phyloP scores from a whole-genome alignment of 2,113 vertebrate genomes.

The Carettochelys insculpta region DNA sequence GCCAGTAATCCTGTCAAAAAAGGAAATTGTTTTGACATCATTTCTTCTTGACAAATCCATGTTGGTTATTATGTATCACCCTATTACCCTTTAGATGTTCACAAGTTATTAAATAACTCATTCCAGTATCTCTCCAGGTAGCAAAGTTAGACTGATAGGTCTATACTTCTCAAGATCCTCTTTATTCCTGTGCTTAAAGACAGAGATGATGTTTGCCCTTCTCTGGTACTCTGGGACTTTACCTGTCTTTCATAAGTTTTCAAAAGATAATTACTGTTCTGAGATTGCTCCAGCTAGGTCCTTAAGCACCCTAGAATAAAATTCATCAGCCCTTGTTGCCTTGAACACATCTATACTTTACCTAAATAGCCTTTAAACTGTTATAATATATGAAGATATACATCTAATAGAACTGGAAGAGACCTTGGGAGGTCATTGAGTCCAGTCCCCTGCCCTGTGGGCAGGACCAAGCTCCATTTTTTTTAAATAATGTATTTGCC shows the following conservation, averaged over 20 bases:
- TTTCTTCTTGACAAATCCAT: not conserved
- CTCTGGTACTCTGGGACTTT: not conserved
- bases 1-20: not conserved
- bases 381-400: too few relatives aligned
- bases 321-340: not conserved
- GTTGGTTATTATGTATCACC: not conserved
- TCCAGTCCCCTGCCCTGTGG: too few relatives aligned
- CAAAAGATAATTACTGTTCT: not conserved
- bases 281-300: not conserved
- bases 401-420: too few relatives aligned
- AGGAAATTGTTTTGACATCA: not conserved
- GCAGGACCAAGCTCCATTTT: too few relatives aligned
- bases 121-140: not conserved
- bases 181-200: not conserved
- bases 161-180: not conserved
- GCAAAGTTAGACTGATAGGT: not conserved
- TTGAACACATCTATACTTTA: not conserved
- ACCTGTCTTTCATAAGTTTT: not conserved
- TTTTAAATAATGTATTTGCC: too few relatives aligned
- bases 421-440: too few relatives aligned
- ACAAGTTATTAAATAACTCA: not conserved
- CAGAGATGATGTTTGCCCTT: not conserved
- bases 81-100: not conserved
- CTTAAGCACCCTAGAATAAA: not conserved
- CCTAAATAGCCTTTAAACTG: not conserved